Evolutionary conservation across 2,888 invertebrate species (phyloP), one percentile per base, ranked within the genome.

Genomic region (Stenotaenia linearis): DNA sequence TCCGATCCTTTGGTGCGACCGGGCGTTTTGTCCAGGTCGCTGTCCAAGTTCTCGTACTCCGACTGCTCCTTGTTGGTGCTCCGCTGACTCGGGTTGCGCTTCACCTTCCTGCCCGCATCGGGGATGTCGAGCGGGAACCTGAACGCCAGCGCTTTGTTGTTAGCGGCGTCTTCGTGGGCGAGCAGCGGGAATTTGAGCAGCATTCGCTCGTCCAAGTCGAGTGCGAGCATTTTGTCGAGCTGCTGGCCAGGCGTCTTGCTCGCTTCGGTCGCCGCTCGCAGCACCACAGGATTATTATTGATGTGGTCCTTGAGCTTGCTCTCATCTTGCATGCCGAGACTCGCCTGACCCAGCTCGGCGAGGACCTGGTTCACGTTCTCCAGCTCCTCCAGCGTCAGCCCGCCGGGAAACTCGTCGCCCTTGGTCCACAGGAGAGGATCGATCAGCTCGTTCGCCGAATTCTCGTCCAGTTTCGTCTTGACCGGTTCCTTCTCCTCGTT

Each of bases 221-320:
- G 35, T 1, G 82, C 82, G 86, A 84, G 81, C 86, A 87, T 79
- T 87, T 83, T 81, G 78, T 84, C 84, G 82, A 85, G 82, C 80
- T 88, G 87, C 83, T 91, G 90, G 83, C 89, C 89, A 83, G 90
- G 90, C 78, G 84, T 84, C 25, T 77, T 79, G n/a, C 61, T 56
- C 23, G 78, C 23, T 7, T 79, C 81, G 32, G 74, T 81, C 7
- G 80, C 80, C 12, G 80, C 80, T 61, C 79, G 56, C 79, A 81
- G 79, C 50, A 81, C 79, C 35, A 81, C 79, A 75, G 81, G 81
- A 79, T 80, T 80, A 69, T 81, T 80, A 74, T 79, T 81, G 28
- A 81, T 77, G 79, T 81, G 75, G 75, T 81, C 81, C 74, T 80
- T 82, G 45, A 80, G 75, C 30, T 78, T 79, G 21, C 75, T 69